phyloP scores from a whole-genome alignment of 1,140 invertebrate species.

The Drosophila orena region DNA sequence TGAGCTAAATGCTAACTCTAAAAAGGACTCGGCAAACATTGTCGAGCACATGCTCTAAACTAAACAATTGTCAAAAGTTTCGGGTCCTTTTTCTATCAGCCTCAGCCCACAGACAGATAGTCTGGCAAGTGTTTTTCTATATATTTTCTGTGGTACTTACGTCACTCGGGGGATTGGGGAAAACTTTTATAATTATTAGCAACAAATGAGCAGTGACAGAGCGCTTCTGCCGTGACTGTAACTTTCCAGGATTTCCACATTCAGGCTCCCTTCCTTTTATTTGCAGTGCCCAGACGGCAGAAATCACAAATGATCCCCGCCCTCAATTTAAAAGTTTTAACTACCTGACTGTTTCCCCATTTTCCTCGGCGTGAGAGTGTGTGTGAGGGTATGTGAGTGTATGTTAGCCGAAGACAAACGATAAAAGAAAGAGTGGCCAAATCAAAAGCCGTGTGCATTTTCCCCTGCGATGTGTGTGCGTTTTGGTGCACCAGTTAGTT shows the following conservation, averaged over 20 bases:
- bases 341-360: slow-evolving; percentile 63
- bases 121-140: slow-evolving; percentile 44
- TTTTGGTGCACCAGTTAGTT: slow-evolving; percentile 12
- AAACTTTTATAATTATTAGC: slow-evolving; percentile 83
- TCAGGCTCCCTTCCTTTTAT: slow-evolving; percentile 12
- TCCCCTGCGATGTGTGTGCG: not conserved
- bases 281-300: slow-evolving; percentile 42
- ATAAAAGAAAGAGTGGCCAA: slow-evolving; percentile 63
- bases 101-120: slow-evolving; percentile 30
- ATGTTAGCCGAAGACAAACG: slow-evolving; percentile 34
- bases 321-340: slow-evolving; percentile 82
- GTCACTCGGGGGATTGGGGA: slow-evolving; percentile 62
- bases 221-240: slow-evolving; percentile 66
- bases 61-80: slow-evolving; percentile 74
- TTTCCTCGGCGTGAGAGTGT: slow-evolving; percentile 1
- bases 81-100: slow-evolving; percentile 15
- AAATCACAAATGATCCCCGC: slow-evolving; percentile 72
- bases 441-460: slow-evolving; percentile 56
- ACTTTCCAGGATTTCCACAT: slow-evolving; percentile 39
- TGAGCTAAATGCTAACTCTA: slow-evolving; percentile 46
- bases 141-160: slow-evolving; percentile 51
- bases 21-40: slow-evolving; percentile 60
- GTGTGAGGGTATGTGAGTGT: slow-evolving; percentile 26
- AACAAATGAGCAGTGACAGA: slow-evolving; percentile 82
- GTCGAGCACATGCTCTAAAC: slow-evolving; percentile 58